Evolutionary conservation across 1,140 invertebrate genomes (phyloP).

Genomic region (Chironomus tepperi): DNA sequence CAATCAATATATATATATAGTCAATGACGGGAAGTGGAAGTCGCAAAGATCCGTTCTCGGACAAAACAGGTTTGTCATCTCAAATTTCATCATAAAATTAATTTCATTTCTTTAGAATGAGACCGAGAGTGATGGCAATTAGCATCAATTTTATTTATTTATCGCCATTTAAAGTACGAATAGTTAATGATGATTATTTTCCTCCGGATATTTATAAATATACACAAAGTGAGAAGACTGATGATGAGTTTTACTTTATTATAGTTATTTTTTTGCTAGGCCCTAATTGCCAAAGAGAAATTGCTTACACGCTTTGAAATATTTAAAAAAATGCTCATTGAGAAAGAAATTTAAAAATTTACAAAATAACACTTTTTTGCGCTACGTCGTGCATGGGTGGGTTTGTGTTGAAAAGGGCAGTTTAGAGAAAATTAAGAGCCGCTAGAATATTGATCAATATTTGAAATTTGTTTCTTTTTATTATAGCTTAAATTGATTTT

Average conservation of each 20-base stretch:
- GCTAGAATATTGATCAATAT: background rate
- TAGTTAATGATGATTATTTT: conserved; percentile 17
- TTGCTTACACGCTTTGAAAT: background rate
- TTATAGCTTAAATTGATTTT: too few relatives aligned
- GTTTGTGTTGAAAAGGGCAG: background rate
- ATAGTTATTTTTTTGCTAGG: background rate
- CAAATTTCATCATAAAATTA: too few relatives aligned
- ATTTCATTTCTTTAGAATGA: background rate
- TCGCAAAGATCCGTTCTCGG: background rate
- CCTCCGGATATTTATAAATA: background rate
- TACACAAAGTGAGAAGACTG: background rate
- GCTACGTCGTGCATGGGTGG: background rate
- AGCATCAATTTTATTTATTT: conserved; percentile 9
- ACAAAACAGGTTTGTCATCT: background rate
- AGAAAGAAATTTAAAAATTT: background rate
- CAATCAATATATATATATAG: background rate
- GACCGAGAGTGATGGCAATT: background rate
- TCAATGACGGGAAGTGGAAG: background rate
- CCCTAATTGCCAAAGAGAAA: conserved; percentile 13
- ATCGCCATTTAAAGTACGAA: background rate
- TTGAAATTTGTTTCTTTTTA: background rate
- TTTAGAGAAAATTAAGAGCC: background rate
- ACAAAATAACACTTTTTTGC: background rate
- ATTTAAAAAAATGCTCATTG: background rate
- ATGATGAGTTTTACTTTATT: too few relatives aligned